Evolutionary conservation across 2,797 vertebrate genomes (phyloP).

Genomic region (Pempheris klunzingeri): DNA sequence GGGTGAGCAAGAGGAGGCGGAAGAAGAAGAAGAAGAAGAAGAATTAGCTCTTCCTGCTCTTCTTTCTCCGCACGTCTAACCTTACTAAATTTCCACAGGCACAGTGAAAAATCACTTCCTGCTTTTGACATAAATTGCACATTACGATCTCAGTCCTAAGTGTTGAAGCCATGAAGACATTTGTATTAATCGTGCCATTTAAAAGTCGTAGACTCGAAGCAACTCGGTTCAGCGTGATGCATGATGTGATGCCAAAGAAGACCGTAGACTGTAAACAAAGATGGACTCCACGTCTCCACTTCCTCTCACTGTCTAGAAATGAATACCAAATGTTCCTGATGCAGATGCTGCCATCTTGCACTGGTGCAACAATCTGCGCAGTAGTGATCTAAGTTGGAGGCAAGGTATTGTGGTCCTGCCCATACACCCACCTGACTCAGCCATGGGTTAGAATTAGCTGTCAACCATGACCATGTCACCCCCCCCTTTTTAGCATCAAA

Average conservation of each 20-base stretch:
- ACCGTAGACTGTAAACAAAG: background rate
- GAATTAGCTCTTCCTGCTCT: conserved; percentile 8
- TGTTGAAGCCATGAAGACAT: background rate
- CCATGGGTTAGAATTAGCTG: no score
- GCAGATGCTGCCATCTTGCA: no score
- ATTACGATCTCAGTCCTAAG: background rate
- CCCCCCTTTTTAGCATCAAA: no score
- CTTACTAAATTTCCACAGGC: background rate
- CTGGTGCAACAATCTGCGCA: no score
- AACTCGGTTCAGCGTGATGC: background rate
- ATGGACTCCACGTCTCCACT: no score
- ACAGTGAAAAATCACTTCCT: background rate
- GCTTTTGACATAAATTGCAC: background rate
- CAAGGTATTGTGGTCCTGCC: no score
- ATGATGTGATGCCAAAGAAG: background rate
- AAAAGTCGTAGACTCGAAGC: background rate
- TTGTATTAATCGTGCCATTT: background rate
- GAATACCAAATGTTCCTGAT: no score
- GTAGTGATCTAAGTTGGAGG: no score
- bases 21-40: background rate
- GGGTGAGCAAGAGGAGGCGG: background rate
- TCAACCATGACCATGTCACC: no score
- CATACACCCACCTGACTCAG: no score
- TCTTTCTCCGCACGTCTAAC: conserved; percentile 4
- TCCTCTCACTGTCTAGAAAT: no score